phyloP scores from a whole-genome alignment of 2,113 vertebrate species.

The Macquaria ambigua region DNA sequence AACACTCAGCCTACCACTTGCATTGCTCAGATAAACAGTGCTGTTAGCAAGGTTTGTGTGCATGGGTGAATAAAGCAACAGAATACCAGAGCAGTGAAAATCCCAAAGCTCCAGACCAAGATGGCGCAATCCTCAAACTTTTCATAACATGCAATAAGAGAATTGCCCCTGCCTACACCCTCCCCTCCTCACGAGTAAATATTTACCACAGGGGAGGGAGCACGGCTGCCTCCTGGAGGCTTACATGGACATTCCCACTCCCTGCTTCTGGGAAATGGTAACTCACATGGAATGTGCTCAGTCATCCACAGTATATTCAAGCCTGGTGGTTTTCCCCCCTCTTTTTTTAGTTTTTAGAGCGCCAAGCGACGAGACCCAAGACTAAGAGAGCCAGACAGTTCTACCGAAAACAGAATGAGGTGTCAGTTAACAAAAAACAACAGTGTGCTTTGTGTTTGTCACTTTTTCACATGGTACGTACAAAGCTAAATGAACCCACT shows the following conservation, averaged over 20 bases:
- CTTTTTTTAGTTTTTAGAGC: not conserved
- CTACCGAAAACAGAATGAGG: not conserved
- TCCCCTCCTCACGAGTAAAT: not conserved
- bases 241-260: slow-evolving; percentile 2
- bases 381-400: not conserved
- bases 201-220: not conserved
- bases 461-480: not conserved
- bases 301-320: slow-evolving; percentile 27
- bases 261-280: slow-evolving; percentile 41
- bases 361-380: not conserved
- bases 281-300: slow-evolving; percentile 42
- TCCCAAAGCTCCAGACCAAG: not conserved
- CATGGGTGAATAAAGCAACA: not conserved
- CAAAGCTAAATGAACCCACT: not conserved
- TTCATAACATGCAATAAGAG: not conserved
- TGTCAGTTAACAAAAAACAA: not conserved
- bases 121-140: slow-evolving; percentile 26
- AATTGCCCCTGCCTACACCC: not conserved
- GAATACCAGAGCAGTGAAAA: not conserved
- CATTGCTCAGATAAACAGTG: not conserved
- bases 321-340: not conserved
- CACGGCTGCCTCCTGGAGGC: not conserved
- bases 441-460: not conserved
- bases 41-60: not conserved
- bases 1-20: not conserved